Evolutionary conservation across 2,797 vertebrate genomes (phyloP), one percentile per base, ranked within the genome.

Genomic region (Sebastes flavidus): DNA sequence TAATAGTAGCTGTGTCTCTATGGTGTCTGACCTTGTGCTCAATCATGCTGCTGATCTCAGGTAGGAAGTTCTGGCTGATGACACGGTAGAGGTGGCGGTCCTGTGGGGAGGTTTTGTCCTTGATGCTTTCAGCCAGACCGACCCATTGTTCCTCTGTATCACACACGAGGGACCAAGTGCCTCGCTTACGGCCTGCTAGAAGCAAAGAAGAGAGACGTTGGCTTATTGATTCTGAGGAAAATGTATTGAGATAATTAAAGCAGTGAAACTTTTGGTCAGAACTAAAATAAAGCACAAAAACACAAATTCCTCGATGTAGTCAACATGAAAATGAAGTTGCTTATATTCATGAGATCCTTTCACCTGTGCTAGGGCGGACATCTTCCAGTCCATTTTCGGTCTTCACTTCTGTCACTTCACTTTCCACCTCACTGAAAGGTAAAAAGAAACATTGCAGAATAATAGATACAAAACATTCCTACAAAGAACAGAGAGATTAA

Each of bases 31-130:
- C 99, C 97, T 98, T 99, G 95, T 98, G 97, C 80, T 98, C 96
- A 73, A 99, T 98, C 98, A 99, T 99, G 94, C 94, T 99, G 94
- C 97, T 97, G 93, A 99, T 99, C 94, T 99, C 98, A 0, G 98
- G 98, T 86, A 99, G 95, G 95, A 99, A 99, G 94, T 99, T 98
- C 91, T 99, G 97, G 82, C 96, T 98, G 94, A 99, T 96, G 89
- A 99, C 96, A 79, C 97, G 98, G 92, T 99, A 97, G 80, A 99
- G 97, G 89, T 99, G 98, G 36, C 97, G 95, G 87, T 99, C 99
- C 92, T 98, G 95, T 65, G 97, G 95, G 79, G 97, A 97, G 70
- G 94, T 94, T 91, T 97, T 97, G 92, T 98, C 97, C 95, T 97
- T 97, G 88, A 99, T 97, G 94, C 97, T 97, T 79, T 99, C 97